Percentiles rank a stretch among this genome's conserved stretches.
phyloP scores from a whole-genome alignment of 2,797 vertebrate species.

The Erethizon dorsatum region DNA sequence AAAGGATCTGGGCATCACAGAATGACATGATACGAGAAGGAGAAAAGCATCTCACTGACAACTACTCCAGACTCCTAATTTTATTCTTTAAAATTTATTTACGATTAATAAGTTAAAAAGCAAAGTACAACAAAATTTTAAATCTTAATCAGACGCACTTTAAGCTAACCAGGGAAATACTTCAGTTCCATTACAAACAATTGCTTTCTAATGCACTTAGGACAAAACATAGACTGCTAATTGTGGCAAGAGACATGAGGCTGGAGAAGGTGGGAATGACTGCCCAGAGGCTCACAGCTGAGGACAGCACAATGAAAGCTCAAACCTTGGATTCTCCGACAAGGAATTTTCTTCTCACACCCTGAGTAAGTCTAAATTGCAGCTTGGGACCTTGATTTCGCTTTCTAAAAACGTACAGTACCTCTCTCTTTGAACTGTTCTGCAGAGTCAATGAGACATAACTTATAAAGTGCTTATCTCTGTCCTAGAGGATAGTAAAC shows the following conservation, averaged over 20 bases:
- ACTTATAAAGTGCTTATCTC: neutral
- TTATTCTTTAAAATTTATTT: constrained; percentile 86
- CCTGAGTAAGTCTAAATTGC: neutral
- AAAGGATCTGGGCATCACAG: neutral
- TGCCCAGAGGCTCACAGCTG: neutral
- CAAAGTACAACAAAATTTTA: constrained; percentile 82
- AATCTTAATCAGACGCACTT: constrained; percentile 83
- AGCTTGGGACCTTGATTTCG: neutral
- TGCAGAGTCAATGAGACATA: neutral
- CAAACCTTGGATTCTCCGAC: neutral
- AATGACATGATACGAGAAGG: neutral
- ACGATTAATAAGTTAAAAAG: constrained; percentile 87
- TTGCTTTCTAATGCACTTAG: constrained; percentile 82
- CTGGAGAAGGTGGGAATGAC: neutral
- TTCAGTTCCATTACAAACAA: constrained; percentile 81
- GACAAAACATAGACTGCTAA: constrained; percentile 67
- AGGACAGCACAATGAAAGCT: neutral
- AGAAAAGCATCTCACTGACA: neutral
- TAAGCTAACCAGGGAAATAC: constrained; percentile 79
- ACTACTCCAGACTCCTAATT: neutral
- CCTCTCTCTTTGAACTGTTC: neutral
- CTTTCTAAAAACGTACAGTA: neutral
- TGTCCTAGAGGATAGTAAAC: neutral
- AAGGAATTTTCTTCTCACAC: neutral
- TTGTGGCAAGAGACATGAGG: neutral